Percentiles rank a stretch among this genome's conserved stretches.
These are phyloP conservation scores for Trissonchulus latispiculum DNA, from an alignment of 2,888 invertebrate genomes.

Conservation along the genomic window DNA sequence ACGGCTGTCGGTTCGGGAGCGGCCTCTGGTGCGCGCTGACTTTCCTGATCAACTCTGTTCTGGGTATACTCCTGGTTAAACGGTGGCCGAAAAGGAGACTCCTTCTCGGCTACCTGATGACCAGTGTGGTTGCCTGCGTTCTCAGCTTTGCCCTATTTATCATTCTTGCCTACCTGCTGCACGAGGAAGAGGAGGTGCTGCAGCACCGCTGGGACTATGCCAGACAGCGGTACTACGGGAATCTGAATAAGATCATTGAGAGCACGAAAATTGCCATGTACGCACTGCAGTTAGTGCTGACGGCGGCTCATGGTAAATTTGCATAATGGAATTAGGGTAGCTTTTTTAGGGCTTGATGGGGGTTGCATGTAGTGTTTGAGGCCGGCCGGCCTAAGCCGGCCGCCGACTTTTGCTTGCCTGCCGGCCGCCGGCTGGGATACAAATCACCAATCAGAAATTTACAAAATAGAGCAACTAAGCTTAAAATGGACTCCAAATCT, in stretches of 20 bases:
- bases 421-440: no score
- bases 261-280: constrained; percentile 42
- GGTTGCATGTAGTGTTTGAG: no score
- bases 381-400: no score
- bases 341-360: no score
- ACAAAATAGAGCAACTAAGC: no score
- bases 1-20: constrained; percentile 10
- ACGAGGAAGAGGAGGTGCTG: constrained; percentile 19
- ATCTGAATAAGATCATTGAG: constrained; percentile 37
- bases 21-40: constrained; percentile 28
- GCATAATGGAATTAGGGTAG: no score
- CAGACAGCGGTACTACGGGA: background rate
- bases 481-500: no score
- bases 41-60: constrained; percentile 34
- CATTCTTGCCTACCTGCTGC: constrained; percentile 37
- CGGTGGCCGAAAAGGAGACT: constrained; percentile 31
- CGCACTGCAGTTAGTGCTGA: constrained; percentile 37
- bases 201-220: constrained; percentile 16
- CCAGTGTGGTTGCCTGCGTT: constrained; percentile 33
- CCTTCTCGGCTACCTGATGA: constrained; percentile 33
- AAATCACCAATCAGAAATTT: no score
- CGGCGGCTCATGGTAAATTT: constrained; percentile 39
- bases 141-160: constrained; percentile 35
- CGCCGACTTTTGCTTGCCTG: no score
- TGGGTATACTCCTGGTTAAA: constrained; percentile 35